A percentile compares a stretch with the other conserved stretches of the same genome.
These are phyloP conservation scores for Xylophagus ater DNA, from an alignment of 2,888 invertebrate species.

Conservation along the genomic window DNA sequence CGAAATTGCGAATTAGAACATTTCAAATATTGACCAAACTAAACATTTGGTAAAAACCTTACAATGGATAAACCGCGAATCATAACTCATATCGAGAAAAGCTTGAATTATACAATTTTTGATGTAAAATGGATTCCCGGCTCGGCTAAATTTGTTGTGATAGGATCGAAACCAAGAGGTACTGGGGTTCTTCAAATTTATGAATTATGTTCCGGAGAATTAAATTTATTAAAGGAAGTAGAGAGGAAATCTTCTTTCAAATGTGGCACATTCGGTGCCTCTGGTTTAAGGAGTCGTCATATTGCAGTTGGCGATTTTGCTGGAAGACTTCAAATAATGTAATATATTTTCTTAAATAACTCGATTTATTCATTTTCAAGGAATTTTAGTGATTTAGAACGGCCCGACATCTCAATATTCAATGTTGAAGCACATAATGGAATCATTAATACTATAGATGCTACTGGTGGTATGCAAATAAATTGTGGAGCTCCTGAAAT, in stretches of 20 bases:
- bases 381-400: conserved; percentile 64
- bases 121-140: conserved; percentile 95
- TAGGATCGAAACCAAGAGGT: conserved; percentile 77
- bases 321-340: conserved; percentile 77
- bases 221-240: conserved; percentile 58
- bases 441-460: conserved; percentile 87
- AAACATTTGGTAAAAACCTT: neutral
- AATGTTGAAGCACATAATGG: conserved; percentile 67
- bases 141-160: conserved; percentile 81
- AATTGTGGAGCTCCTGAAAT: conserved; percentile 92
- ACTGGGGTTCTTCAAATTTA: conserved; percentile 76
- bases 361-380: conserved; percentile 4
- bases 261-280: conserved; percentile 88
- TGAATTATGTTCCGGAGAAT: conserved; percentile 62
- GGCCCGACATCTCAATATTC: conserved; percentile 59
- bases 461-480: conserved; percentile 67
- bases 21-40: too few relatives aligned
- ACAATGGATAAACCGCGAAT: conserved; percentile 76
- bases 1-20: too few relatives aligned
- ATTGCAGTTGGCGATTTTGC: conserved; percentile 87
- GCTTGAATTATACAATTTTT: conserved; percentile 72
- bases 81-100: conserved; percentile 74
- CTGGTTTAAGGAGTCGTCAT: conserved; percentile 64
- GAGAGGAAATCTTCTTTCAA: conserved; percentile 78
- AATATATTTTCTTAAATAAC: conserved; percentile 18